Evolutionary conservation across 2,113 vertebrate genomes (phyloP).

Genomic region (Mastomys coucha): DNA sequence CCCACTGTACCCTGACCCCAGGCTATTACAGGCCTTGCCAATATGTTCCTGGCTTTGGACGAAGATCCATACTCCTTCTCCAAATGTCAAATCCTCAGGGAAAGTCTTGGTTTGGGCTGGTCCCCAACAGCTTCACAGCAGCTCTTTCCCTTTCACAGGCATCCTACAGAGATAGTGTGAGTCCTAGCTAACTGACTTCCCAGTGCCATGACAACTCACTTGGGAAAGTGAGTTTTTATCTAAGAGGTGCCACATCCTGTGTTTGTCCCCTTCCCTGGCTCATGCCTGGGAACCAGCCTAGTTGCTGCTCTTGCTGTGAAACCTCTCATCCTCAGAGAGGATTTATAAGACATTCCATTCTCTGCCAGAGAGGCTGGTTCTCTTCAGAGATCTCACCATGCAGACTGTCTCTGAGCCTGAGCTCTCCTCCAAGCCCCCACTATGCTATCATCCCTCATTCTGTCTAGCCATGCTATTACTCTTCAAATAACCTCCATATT

Average conservation of each 20-base stretch:
- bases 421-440: neutral
- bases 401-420: neutral
- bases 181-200: neutral
- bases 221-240: neutral
- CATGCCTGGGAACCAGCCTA: neutral
- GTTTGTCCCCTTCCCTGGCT: neutral
- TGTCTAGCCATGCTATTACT: neutral
- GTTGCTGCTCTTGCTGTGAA: neutral
- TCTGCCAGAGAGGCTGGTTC: neutral
- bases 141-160: neutral
- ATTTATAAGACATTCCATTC: neutral
- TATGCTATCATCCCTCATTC: neutral
- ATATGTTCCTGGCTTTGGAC: neutral
- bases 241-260: neutral
- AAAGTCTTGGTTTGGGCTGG: neutral
- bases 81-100: neutral
- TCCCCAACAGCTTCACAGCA: neutral
- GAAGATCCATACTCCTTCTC: neutral
- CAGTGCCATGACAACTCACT: neutral
- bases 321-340: neutral
- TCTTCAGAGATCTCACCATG: neutral
- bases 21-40: neutral
- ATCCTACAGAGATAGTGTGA: neutral
- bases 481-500: neutral
- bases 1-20: neutral